Evolutionary conservation across 2,113 vertebrate species (phyloP), one percentile per base, ranked within the genome.

Genomic region (Barnardius zonarius): DNA sequence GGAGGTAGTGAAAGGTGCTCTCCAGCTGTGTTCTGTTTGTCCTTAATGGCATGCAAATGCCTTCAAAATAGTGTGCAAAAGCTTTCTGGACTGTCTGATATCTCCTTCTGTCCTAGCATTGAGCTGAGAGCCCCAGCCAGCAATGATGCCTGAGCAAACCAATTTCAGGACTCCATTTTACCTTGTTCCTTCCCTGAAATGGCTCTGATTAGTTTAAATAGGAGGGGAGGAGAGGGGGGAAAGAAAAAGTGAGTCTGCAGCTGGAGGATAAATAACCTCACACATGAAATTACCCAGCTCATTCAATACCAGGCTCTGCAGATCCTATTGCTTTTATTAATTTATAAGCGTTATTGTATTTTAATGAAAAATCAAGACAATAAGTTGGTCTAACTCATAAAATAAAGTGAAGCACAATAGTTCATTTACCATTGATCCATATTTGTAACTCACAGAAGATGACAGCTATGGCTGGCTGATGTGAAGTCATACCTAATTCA

Each of bases 401-500:
- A 94, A 70, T 83, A 54, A 91, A 95, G 52, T 31, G 35, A 73
- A 73, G 84, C 78, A 72, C 51, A 78, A 73, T 79, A 85, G 78
- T 91, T 97, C 74, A 79, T 95, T 88, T 89, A 84, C 64, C 28
- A 87, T 85, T 83, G 83, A 94, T 85, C 81, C 52, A 3, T 94
- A 73, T 90, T 81, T 90, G 87, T 81, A 94, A 80, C 19, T 90
- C 44, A 41, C 3, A 66, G 67, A 57, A 66, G 67, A 82, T 0
- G 3, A 51, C n/a, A 63, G 41, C 84, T 90, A 10, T 0, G 1
- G 86, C 81, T 68, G 48, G 46, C 86, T 25, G 19, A 48, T 20
- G 5, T 0, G 0, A 73, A 85, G 59, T 46, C 39, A 5, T 48
- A 23, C 7, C 18, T 41, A 28, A 43, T 57, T 73, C 44, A 52